Percentiles rank a stretch among this genome's conserved stretches.
Evolutionary conservation across 2,797 vertebrate genomes (phyloP).

Genomic region (Sardinella longiceps): DNA sequence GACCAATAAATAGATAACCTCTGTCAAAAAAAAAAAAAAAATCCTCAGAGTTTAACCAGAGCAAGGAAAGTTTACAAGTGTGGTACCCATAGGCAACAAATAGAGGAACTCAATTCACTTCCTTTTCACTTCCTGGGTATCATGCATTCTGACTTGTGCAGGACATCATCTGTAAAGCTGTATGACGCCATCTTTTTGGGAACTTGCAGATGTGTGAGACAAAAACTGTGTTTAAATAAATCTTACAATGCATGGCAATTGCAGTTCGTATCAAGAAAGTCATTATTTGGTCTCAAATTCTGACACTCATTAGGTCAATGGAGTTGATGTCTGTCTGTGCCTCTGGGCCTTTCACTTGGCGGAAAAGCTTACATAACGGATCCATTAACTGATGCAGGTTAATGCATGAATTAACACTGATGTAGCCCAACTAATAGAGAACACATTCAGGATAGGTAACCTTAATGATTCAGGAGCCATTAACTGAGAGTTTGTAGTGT

Average conservation of each 20-base stretch:
- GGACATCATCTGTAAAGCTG: too few species aligned
- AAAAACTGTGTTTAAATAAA: background rate
- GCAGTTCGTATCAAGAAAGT: background rate
- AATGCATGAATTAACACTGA: background rate
- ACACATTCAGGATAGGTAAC: background rate
- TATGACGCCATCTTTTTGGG: too few species aligned
- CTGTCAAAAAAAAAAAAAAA: background rate
- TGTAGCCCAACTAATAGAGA: background rate
- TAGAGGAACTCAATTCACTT: background rate
- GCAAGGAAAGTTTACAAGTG: background rate
- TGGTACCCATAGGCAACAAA: background rate
- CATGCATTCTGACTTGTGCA: too few species aligned
- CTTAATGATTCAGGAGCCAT: background rate
- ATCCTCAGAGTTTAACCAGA: background rate
- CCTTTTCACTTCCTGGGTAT: too few species aligned
- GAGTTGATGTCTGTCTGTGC: background rate
- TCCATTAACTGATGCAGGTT: background rate
- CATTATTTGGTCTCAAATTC: background rate
- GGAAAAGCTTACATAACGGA: background rate
- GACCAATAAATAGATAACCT: background rate
- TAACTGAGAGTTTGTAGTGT: background rate
- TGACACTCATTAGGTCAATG: background rate
- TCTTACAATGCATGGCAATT: background rate
- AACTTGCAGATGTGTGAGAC: background rate
- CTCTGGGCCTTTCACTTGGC: background rate